Evolutionary conservation across 2,797 vertebrate species (phyloP).

Genomic region (Hozukius guyotensis): DNA sequence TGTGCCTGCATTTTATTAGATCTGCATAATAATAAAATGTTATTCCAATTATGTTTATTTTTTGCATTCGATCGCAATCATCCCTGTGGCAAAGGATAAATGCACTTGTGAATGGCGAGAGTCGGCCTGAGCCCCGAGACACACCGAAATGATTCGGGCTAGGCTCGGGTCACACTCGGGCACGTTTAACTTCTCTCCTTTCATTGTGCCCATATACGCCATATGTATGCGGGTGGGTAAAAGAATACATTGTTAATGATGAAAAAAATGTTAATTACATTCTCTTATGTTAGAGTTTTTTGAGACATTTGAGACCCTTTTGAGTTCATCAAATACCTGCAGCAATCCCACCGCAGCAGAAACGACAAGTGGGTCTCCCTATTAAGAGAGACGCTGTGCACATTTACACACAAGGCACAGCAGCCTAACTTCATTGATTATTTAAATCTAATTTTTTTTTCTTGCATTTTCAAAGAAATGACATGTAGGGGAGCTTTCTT

Average conservation of each 20-base stretch:
- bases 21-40: too few species aligned
- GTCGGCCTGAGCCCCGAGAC: not conserved
- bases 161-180: not conserved
- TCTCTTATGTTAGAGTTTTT: too few species aligned
- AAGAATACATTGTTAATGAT: not conserved
- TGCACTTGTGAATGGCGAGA: not conserved
- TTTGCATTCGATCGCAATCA: not conserved
- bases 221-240: not conserved
- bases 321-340: too few species aligned
- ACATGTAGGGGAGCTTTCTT: not conserved
- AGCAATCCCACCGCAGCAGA: too few species aligned
- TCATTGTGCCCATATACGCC: not conserved
- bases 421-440: not conserved
- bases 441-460: not conserved
- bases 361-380: too few species aligned
- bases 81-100: not conserved
- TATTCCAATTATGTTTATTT: not conserved
- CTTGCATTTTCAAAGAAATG: not conserved
- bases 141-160: not conserved
- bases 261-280: not conserved
- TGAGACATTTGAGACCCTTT: too few species aligned
- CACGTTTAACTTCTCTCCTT: not conserved
- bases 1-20: not conserved
- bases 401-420: not conserved
- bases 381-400: too few species aligned